A percentile compares a stretch with the other conserved stretches of the same genome.
phyloP scores from a whole-genome alignment of 1,140 invertebrate species.

The Cydia amplana region DNA sequence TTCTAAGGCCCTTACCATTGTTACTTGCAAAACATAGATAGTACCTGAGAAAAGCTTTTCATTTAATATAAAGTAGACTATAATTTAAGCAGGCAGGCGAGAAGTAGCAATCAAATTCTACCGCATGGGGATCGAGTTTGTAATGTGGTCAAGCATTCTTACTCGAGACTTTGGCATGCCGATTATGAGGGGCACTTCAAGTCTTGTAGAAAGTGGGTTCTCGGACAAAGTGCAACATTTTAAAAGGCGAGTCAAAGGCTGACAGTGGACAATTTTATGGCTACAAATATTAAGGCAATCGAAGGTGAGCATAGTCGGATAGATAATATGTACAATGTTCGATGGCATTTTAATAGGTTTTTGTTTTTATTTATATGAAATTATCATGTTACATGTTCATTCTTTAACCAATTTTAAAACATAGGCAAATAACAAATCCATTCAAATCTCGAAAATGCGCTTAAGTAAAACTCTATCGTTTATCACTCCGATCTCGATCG shows the following conservation, averaged over 20 bases:
- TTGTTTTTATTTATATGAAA: no score
- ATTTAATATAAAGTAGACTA: background rate
- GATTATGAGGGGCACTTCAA: background rate
- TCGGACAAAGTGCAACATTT: background rate
- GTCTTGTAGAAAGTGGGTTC: background rate
- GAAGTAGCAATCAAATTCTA: background rate
- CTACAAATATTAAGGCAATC: background rate
- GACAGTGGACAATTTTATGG: background rate
- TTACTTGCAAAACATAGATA: background rate
- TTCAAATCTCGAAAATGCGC: no score
- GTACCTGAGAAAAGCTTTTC: background rate
- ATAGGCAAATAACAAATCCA: background rate
- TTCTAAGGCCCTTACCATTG: background rate
- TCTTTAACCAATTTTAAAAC: background rate
- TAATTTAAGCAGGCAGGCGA: no score
- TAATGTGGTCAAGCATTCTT: background rate
- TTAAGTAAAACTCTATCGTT: constrained; percentile 13
- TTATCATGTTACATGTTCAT: no score
- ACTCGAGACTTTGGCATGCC: background rate
- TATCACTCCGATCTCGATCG: constrained; percentile 20
- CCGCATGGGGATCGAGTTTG: no score
- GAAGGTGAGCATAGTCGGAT: no score
- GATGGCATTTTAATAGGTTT: no score
- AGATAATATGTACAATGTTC: no score
- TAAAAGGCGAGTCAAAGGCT: background rate